Evolutionary conservation across 2,888 invertebrate genomes (phyloP).

Genomic region (Mesopsocus fuscifrons): DNA sequence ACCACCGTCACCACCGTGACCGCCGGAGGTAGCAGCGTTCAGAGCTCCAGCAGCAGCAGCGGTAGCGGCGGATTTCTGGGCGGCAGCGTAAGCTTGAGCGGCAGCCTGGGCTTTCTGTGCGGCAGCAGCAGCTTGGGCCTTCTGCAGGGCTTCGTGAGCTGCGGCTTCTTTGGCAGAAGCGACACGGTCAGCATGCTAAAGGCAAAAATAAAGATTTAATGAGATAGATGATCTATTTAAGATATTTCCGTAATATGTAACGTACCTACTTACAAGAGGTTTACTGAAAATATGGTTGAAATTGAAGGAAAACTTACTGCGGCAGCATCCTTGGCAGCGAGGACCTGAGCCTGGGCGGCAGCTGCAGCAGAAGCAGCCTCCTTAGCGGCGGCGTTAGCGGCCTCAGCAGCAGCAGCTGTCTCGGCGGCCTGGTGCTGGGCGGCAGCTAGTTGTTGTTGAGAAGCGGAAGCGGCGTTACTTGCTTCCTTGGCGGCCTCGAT

Average conservation of each 20-base stretch:
- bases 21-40: not conserved
- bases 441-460: not conserved
- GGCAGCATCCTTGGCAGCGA: constrained; percentile 1
- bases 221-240: too few relatives aligned
- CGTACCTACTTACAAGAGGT: too few relatives aligned
- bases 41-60: not conserved
- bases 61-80: not conserved
- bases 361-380: not conserved
- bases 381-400: constrained; percentile 2
- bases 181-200: not conserved
- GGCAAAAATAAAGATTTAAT: too few relatives aligned
- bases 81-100: not conserved
- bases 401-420: not conserved
- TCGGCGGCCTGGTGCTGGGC: constrained; percentile 1
- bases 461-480: not conserved
- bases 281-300: too few relatives aligned
- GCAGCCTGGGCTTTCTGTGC: not conserved
- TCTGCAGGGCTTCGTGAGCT: not conserved
- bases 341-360: constrained; percentile 1
- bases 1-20: not conserved
- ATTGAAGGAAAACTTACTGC: too few relatives aligned
- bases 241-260: too few relatives aligned
- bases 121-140: not conserved
- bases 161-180: not conserved
- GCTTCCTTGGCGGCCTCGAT: not conserved